Evolutionary conservation across 2,888 invertebrate species (phyloP), one percentile per base, ranked within the genome.

Genomic region (Ormia ochracea): DNA sequence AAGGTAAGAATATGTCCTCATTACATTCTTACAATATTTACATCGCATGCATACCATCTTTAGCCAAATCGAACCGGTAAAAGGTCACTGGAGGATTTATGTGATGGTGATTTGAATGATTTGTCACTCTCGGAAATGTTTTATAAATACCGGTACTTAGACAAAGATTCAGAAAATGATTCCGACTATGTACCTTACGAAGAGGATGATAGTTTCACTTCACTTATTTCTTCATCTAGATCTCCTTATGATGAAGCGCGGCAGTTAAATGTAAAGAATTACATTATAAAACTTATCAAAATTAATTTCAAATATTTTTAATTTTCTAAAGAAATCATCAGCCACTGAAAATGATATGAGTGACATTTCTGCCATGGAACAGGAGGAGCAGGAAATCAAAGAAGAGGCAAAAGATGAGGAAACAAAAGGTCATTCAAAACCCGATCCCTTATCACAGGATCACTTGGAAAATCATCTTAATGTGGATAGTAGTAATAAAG

Each of bases 131-230:
- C 84, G 28, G 82, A 89, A 82, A 78, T 88, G 81, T 80, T 89
- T 23, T 80, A 85, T 26, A 88, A 87, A n/a, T n/a, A n/a, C n/a
- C n/a, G n/a, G 73, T 89, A 86, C 69, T 86, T 83, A 41, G 82
- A 84, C 56, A 84, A 82, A 43, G 82, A 84, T 56, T 87, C 87
- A 7, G 88, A 86, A 3, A 84, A 86, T 73, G 88, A 88, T 61
- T 85, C 88, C 0, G 89, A 89, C 54, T 89, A 85, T 79, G 80
- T 87, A 66, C 88, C 88, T 12, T 74, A 83, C 5, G 48, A 41
- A n/a, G 73, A 82, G 0, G 82, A 72, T 0, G 56, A 41, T n/a
- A 79, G 78, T 26, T 81, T 81, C 0, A 83, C 78, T 4, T 81
- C 83, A 4, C 38, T 14, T 31, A 65, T 21, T 9, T 76, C 58